Evolutionary conservation across 2,888 invertebrate species (phyloP).

Genomic region (Aproaerema taeniolella): DNA sequence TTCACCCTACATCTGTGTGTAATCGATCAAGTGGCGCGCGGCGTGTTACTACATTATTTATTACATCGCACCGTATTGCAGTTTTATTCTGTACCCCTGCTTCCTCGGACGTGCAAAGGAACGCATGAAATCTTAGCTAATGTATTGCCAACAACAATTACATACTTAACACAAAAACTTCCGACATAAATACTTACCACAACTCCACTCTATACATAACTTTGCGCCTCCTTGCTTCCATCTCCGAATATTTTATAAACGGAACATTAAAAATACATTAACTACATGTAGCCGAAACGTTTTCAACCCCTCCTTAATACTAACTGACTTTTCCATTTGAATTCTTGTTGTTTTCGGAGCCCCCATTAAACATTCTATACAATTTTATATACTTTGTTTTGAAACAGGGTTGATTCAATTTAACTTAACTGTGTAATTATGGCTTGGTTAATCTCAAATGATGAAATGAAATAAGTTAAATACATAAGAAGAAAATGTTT

Average conservation of each 20-base stretch:
- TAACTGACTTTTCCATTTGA: slow-evolving; percentile 20
- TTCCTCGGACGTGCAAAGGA: too few relatives aligned
- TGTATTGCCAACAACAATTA: too few relatives aligned
- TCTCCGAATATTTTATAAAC: slow-evolving; percentile 28
- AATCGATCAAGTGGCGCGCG: slow-evolving; percentile 26
- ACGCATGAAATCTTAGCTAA: too few relatives aligned
- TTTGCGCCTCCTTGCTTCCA: slow-evolving; percentile 21
- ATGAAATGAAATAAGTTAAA: too few relatives aligned
- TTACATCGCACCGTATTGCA: slow-evolving; percentile 15
- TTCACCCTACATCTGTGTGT: slow-evolving; percentile 19
- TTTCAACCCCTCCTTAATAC: slow-evolving; percentile 17
- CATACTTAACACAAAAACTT: too few relatives aligned
- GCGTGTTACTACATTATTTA: slow-evolving; percentile 21
- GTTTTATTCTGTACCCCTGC: slow-evolving; percentile 13
- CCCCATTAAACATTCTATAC: slow-evolving; percentile 18
- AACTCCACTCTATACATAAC: background rate
- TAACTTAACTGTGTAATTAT: slow-evolving; percentile 18
- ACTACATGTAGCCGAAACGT: slow-evolving; percentile 24
- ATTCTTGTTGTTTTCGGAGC: slow-evolving; percentile 25
- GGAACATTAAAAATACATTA: slow-evolving; percentile 42
- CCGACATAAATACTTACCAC: background rate
- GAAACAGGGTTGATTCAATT: slow-evolving; percentile 21
- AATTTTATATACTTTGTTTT: slow-evolving; percentile 21
- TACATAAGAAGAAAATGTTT: too few relatives aligned
- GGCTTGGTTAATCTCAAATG: too few relatives aligned